Evolutionary conservation across 2,888 invertebrate species (phyloP).

Genomic region (Perdita meconis): DNA sequence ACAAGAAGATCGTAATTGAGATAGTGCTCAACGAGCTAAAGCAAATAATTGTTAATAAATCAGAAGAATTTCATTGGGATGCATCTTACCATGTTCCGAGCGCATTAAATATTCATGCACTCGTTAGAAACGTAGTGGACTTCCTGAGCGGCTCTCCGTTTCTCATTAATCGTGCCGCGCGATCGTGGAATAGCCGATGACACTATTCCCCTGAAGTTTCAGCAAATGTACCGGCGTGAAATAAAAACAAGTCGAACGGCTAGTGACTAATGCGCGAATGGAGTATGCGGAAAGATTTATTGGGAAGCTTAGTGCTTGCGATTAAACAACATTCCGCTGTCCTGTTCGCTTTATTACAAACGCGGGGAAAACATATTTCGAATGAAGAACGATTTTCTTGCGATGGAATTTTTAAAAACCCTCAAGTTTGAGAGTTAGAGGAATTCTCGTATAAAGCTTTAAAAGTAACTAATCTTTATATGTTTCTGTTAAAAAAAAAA

Average conservation of each 20-base stretch:
- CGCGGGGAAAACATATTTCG: neutral
- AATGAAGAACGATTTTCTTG: no score
- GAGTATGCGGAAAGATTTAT: slow-evolving; percentile 29
- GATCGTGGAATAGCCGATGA: slow-evolving; percentile 45
- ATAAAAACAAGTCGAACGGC: slow-evolving; percentile 31
- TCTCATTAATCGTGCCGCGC: slow-evolving; percentile 51
- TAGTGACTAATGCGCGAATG: slow-evolving; percentile 51
- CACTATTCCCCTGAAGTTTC: slow-evolving; percentile 46
- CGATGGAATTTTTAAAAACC: no score
- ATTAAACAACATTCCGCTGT: slow-evolving; percentile 11
- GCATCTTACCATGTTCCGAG: slow-evolving; percentile 7
- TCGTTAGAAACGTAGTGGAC: slow-evolving; percentile 51
- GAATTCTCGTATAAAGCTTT: no score
- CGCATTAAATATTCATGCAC: slow-evolving; percentile 58
- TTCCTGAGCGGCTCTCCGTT: slow-evolving; percentile 36
- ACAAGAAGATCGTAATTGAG: slow-evolving; percentile 10
- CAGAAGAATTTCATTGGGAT: slow-evolving; percentile 37
- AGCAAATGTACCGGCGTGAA: slow-evolving; percentile 27
- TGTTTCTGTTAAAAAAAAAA: no score
- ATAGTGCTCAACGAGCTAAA: slow-evolving; percentile 24
- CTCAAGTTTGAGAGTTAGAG: no score
- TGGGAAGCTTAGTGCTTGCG: slow-evolving; percentile 27
- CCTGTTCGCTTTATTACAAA: slow-evolving; percentile 18
- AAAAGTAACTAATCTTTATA: no score
- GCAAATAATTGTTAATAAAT: slow-evolving; percentile 53